Evolutionary conservation across 2,113 vertebrate species (phyloP), one percentile per base, ranked within the genome.

Genomic region (Hystrix brachyura): DNA sequence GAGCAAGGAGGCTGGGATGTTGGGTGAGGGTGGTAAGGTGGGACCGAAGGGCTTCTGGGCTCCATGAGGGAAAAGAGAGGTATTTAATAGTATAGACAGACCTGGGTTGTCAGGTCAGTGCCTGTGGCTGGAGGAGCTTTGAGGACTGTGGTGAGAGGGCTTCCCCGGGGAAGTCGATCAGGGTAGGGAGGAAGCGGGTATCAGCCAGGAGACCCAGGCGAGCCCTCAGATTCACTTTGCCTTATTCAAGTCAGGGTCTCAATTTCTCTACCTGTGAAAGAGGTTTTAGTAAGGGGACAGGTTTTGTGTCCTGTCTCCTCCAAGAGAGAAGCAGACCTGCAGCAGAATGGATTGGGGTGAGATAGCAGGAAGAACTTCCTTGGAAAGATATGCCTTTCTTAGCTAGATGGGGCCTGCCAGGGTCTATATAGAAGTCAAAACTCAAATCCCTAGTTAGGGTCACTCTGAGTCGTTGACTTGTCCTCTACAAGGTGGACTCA

Each of bases 401-500:
- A 91, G 89, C 55, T 91, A 38, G 43, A 55, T 43, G 18, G 62
- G 46, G 5, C 69, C 59, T 80, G 17, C 29, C 9, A 23, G 74
- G 62, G 59, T 94, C 90, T 92, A 4, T 27, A 7, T 17, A 55
- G 60, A 72, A 86, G n/a, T 15, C 1, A 29, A 60, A 67, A 38
- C 15, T 80, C 34, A 59, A 27, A 6, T 18, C 53, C 57, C 84
- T 43, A 34, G 53, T 79, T 57, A 84, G 84, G 74, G 57, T 71
- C 87, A 87, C 23, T 59, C 92, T 95, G 87, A 95, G n/a, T 60
- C 93, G 93, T 43, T 96, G 55, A 82, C 65, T 94, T 94, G 67
- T 97, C 93, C 90, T 97, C 71, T 87, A 21, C 74, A 96, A 97
- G 96, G 96, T 96, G 94, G 93, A 88, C 76, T 74, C 96, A 27